Conservation (phyloP, 1,140 invertebrate genomes). For the Drosophila azteca region DNA sequence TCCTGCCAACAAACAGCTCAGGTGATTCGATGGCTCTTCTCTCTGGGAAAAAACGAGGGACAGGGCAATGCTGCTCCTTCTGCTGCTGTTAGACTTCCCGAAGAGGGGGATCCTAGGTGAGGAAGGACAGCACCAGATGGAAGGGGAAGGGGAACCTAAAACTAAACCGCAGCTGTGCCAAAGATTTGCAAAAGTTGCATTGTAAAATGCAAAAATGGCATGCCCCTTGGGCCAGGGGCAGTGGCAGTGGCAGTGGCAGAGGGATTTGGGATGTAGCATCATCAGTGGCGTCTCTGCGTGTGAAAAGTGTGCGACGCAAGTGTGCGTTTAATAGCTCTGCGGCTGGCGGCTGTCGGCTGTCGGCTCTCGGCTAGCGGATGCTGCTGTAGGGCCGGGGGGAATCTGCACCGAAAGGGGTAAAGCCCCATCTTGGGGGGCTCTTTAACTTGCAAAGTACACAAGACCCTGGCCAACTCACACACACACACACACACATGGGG, state of each 20-base stretch:
- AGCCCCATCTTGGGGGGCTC: slow-evolving; percentile 49
- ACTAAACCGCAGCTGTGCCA: slow-evolving; percentile 65
- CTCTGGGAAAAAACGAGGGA: too few species aligned
- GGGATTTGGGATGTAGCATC: slow-evolving; percentile 5
- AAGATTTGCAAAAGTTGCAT: slow-evolving; percentile 67
- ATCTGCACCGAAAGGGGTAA: slow-evolving; percentile 25
- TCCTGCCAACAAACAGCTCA: too few species aligned
- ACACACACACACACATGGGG: slow-evolving; percentile 31
- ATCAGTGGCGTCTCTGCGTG: slow-evolving; percentile 53
- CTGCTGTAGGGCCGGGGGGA: neutral
- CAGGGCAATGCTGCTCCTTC: too few species aligned
- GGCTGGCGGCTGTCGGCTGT: slow-evolving; percentile 41
- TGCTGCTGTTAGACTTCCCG: neutral
- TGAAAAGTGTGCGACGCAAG: slow-evolving; percentile 70
- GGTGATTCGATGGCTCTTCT: too few species aligned
- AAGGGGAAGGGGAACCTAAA: slow-evolving; percentile 36
- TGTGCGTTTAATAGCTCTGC: slow-evolving; percentile 77
- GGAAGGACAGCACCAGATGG: neutral
- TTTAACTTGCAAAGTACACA: slow-evolving; percentile 75
- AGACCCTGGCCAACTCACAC: slow-evolving; percentile 20
- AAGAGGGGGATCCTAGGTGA: neutral
- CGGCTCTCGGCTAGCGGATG: neutral
- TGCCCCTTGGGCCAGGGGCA: slow-evolving; percentile 31
- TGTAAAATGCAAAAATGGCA: slow-evolving; percentile 62
- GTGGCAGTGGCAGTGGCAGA: neutral